phyloP scores from a whole-genome alignment of 2,113 vertebrate species.

The Fulica atra region DNA sequence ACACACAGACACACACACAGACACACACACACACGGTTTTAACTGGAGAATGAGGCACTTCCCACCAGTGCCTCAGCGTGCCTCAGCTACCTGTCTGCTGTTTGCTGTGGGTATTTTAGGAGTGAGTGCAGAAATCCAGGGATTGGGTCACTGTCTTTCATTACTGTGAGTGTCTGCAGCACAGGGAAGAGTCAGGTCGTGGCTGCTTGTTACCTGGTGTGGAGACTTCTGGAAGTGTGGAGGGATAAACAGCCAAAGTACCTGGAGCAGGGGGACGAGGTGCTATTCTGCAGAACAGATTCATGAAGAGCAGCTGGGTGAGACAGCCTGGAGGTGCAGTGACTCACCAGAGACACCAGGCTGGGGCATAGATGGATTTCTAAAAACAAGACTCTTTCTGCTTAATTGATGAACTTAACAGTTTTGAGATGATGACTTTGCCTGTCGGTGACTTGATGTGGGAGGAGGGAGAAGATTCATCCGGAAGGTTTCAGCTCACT shows the following conservation, averaged over 20 bases:
- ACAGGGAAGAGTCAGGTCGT: neutral
- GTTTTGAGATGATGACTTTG: conserved; percentile 56
- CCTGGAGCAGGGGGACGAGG: neutral
- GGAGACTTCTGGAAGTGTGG: neutral
- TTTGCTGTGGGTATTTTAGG: neutral
- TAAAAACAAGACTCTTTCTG: conserved; percentile 17
- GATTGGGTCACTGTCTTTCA: neutral
- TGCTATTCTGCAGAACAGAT: conserved; percentile 38
- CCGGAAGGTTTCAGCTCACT: conserved; percentile 74
- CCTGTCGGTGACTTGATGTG: conserved; percentile 37
- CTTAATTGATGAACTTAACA: conserved; percentile 14
- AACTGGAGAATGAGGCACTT: neutral
- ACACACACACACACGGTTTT: neutral
- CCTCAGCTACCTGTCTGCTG: neutral
- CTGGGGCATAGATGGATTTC: neutral
- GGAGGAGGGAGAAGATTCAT: conserved; percentile 54
- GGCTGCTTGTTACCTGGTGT: neutral
- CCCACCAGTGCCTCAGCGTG: neutral
- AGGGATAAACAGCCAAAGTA: neutral
- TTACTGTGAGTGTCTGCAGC: neutral
- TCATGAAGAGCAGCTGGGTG: neutral
- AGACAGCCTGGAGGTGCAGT: neutral
- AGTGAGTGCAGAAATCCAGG: neutral
- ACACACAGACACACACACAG: no score
- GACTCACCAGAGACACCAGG: neutral